Evolutionary conservation across 2,888 invertebrate species (phyloP).

Genomic region (Troides aeacus): DNA sequence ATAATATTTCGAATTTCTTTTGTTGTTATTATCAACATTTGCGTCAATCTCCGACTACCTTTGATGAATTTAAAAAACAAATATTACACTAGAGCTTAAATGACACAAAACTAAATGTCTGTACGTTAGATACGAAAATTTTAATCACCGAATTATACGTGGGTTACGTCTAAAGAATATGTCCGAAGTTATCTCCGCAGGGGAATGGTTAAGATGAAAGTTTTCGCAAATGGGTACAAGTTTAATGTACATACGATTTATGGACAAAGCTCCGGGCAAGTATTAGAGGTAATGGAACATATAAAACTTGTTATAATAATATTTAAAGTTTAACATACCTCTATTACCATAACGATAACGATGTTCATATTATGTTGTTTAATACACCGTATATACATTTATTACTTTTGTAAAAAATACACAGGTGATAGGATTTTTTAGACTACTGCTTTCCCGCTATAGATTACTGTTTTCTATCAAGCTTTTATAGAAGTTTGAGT

Average conservation of each 20-base stretch:
- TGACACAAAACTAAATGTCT: conserved; percentile 28
- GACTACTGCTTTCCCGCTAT: too few species aligned
- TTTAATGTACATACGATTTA: conserved; percentile 45
- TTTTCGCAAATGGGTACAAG: conserved; percentile 60
- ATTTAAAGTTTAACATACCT: conserved; percentile 1
- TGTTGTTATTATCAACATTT: too few species aligned
- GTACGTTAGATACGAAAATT: background rate
- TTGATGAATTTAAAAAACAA: too few species aligned
- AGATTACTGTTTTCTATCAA: too few species aligned
- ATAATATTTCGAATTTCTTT: too few species aligned
- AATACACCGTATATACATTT: background rate
- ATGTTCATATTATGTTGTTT: background rate
- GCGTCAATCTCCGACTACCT: too few species aligned
- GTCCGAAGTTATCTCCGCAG: conserved; percentile 65
- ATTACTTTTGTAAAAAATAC: background rate
- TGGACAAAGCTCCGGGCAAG: background rate
- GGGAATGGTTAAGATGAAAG: conserved; percentile 68
- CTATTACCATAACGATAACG: background rate
- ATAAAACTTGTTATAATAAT: background rate
- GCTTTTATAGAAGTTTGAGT: too few species aligned
- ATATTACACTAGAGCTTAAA: background rate
- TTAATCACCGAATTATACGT: conserved; percentile 36
- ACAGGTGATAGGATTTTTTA: too few species aligned
- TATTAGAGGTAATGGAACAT: conserved; percentile 1
- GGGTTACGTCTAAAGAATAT: conserved; percentile 52